Percentiles rank a stretch among this genome's conserved stretches.
Evolutionary conservation across 1,140 invertebrate genomes (phyloP).

Genomic region (Drosophila suzukii): DNA sequence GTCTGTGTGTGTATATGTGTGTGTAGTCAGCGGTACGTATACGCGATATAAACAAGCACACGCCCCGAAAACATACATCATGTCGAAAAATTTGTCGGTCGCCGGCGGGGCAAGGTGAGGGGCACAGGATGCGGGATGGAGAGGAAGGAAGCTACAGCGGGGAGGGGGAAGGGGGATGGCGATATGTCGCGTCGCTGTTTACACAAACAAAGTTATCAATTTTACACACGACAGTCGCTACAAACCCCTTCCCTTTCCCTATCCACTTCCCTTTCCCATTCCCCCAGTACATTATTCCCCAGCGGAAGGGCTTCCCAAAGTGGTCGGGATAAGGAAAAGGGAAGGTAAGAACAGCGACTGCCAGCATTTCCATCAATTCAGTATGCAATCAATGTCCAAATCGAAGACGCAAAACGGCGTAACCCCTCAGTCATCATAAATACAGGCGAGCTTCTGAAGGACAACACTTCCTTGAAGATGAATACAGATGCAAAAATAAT

Average conservation of each 20-base stretch:
- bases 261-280: background rate
- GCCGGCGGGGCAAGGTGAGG: background rate
- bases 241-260: slow-evolving; percentile 24
- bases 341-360: slow-evolving; percentile 26
- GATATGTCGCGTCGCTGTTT: slow-evolving; percentile 78
- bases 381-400: slow-evolving; percentile 82
- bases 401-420: slow-evolving; percentile 64
- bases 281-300: slow-evolving; percentile 18
- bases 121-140: slow-evolving; percentile 11
- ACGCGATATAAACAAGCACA: slow-evolving; percentile 79
- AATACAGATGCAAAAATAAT: background rate
- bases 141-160: slow-evolving; percentile 7
- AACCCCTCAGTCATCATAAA: slow-evolving; percentile 46
- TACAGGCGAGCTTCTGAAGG: slow-evolving; percentile 5
- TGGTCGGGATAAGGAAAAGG: slow-evolving; percentile 20
- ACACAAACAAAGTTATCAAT: slow-evolving; percentile 83
- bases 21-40: slow-evolving; percentile 60
- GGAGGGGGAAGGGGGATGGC: background rate
- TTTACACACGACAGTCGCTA: slow-evolving; percentile 69
- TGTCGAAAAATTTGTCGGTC: slow-evolving; percentile 67
- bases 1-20: slow-evolving; percentile 12
- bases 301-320: slow-evolving; percentile 45
- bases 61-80: slow-evolving; percentile 77
- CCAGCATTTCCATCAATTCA: slow-evolving; percentile 73
- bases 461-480: background rate